Conservation (phyloP, 1,140 invertebrate species). For the Caerostris extrusa region DNA sequence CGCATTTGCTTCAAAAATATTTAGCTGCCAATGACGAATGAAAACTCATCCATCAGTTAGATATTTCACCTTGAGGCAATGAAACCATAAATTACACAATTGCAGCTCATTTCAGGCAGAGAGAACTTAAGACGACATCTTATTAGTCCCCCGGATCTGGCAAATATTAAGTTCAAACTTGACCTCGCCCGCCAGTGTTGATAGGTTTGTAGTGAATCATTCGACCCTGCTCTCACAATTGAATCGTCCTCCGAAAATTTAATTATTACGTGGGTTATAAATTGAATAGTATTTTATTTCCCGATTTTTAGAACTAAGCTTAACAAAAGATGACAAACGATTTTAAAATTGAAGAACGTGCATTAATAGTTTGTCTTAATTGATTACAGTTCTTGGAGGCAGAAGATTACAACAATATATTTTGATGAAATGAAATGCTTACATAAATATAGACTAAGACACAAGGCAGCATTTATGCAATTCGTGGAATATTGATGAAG, state of each 20-base stretch:
- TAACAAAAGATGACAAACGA: background rate
- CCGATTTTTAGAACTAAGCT: background rate
- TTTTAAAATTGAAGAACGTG: background rate
- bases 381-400: no score
- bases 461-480: no score
- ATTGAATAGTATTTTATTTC: background rate
- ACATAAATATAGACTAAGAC: no score
- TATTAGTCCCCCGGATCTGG: conserved; percentile 11
- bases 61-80: background rate
- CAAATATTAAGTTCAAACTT: conserved; percentile 14
- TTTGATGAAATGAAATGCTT: no score
- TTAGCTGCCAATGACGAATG: no score
- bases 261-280: background rate
- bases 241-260: background rate
- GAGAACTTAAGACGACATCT: background rate
- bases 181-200: background rate
- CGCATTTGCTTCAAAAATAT: no score
- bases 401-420: no score
- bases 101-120: background rate
- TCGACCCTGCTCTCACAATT: background rate
- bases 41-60: no score
- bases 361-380: background rate
- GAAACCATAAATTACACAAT: background rate
- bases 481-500: no score
- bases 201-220: background rate